Percentiles rank a stretch among this genome's conserved stretches.
phyloP scores from a whole-genome alignment of 64 coral and sea anemone species.

The Actinia tenebrosa region DNA sequence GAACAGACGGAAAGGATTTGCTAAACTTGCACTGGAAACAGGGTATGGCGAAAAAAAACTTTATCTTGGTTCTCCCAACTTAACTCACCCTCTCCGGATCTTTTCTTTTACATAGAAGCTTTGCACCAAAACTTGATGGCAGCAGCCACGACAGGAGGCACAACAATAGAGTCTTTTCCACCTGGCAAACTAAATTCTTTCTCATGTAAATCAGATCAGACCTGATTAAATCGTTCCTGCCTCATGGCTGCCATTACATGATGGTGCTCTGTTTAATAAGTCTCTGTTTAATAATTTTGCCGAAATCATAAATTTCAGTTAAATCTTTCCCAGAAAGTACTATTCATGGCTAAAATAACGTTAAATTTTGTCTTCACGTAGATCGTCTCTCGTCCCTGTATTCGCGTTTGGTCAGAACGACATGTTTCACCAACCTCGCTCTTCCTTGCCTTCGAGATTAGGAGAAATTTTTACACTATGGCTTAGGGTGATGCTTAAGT shows the following conservation, averaged over 20 bases:
- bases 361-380: neutral
- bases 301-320: too few species aligned
- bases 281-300: too few species aligned
- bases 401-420: constrained; percentile 63
- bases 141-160: too few species aligned
- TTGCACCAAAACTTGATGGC: too few species aligned
- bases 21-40: constrained; percentile 45
- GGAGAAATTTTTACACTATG: neutral
- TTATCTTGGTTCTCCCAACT: neutral
- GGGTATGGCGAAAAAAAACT: constrained; percentile 11
- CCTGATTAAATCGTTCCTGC: too few species aligned
- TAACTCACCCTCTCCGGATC: too few species aligned
- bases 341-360: neutral
- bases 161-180: too few species aligned
- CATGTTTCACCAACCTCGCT: constrained; percentile 3
- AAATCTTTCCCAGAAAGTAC: neutral
- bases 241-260: too few species aligned
- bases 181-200: too few species aligned
- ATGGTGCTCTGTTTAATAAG: too few species aligned
- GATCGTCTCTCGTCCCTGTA: constrained; percentile 45
- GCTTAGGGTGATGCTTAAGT: neutral
- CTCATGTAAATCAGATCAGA: too few species aligned
- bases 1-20: constrained; percentile 46
- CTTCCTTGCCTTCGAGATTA: neutral
- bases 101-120: too few species aligned